Evolutionary conservation across 2,797 vertebrate species (phyloP).

Genomic region (Prunella strophiata): DNA sequence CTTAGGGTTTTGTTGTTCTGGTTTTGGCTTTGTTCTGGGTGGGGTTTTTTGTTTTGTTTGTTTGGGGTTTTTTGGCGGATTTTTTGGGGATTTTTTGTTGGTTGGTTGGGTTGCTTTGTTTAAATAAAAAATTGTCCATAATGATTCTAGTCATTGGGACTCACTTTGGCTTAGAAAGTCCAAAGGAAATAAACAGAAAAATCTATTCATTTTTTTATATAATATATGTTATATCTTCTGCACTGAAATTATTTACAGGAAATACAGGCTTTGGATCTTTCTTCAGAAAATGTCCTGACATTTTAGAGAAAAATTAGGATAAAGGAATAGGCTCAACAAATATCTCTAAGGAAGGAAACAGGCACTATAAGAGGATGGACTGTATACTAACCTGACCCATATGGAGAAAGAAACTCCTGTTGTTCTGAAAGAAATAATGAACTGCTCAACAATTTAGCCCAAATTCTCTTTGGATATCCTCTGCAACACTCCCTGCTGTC

Average conservation of each 20-base stretch:
- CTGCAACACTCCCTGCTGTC: background rate
- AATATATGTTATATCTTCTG: background rate
- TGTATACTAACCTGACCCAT: background rate
- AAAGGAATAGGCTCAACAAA: background rate
- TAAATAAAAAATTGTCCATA: background rate
- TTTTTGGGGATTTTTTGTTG: too few relatives aligned
- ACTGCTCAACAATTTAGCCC: background rate
- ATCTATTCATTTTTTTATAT: background rate
- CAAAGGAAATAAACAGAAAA: background rate
- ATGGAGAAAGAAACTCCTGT: background rate
- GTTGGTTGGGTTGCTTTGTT: background rate
- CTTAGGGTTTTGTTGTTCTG: background rate
- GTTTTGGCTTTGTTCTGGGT: background rate
- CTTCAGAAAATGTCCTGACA: background rate
- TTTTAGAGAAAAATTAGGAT: background rate
- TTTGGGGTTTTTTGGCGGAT: too few relatives aligned
- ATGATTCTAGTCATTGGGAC: background rate
- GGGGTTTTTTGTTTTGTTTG: background rate
- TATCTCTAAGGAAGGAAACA: background rate
- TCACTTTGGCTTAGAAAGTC: background rate
- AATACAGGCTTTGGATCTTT: background rate
- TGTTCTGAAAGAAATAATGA: background rate
- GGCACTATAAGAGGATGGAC: background rate
- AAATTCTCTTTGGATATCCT: background rate
- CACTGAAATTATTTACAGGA: background rate